Conservation (phyloP, 2,888 invertebrate genomes). For the Dryadula phaetusa region DNA sequence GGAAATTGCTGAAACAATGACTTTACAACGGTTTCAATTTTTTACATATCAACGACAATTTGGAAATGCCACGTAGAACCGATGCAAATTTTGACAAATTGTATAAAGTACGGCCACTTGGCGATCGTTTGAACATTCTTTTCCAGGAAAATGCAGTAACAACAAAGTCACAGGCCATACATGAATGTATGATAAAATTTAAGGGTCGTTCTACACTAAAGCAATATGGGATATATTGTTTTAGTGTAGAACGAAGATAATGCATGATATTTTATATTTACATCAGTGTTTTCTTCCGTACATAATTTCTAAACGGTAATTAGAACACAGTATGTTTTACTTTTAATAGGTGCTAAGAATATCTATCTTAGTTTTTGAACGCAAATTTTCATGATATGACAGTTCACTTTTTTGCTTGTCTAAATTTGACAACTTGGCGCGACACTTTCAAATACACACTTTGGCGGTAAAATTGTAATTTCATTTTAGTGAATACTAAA, state of each 20-base stretch:
- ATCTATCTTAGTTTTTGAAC: no score
- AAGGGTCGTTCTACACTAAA: constrained; percentile 48
- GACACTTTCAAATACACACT: constrained; percentile 16
- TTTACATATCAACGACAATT: constrained; percentile 39
- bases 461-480: constrained; percentile 24
- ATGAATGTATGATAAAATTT: constrained; percentile 48
- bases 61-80: constrained; percentile 19
- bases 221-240: no score
- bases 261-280: no score
- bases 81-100: constrained; percentile 39
- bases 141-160: constrained; percentile 44
- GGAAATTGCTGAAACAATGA: constrained; percentile 36
- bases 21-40: constrained; percentile 38
- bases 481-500: constrained; percentile 26
- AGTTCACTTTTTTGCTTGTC: no score
- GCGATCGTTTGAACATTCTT: constrained; percentile 25
- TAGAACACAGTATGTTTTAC: no score
- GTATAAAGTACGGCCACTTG: constrained; percentile 35
- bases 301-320: no score
- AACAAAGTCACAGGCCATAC: constrained; percentile 47
- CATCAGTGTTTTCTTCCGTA: no score
- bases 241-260: no score
- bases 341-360: no score
- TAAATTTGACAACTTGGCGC: constrained; percentile 5
- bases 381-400: no score